These are phyloP conservation scores for Tamandua tetradactyla DNA, from an alignment of 2,797 vertebrate genomes.

Conservation along the genomic window DNA sequence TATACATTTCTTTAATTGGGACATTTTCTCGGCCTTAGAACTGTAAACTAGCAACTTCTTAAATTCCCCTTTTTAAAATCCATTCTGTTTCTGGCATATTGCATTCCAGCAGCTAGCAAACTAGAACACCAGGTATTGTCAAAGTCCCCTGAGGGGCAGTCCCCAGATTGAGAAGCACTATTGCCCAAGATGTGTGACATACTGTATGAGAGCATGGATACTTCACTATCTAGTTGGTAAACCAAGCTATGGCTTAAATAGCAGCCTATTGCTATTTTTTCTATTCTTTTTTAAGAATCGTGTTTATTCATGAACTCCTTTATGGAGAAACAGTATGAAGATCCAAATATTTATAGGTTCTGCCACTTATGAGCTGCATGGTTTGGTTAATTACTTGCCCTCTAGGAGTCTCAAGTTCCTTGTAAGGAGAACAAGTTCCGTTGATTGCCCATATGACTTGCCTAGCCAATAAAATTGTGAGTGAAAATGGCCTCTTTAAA, in stretches of 20 bases:
- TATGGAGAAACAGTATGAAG: neutral
- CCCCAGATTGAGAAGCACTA: neutral
- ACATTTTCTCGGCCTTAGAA: too few relatives aligned
- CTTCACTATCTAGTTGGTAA: neutral
- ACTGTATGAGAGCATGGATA: neutral
- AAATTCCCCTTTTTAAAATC: too few relatives aligned
- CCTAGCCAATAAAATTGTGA: neutral
- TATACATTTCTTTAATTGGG: too few relatives aligned
- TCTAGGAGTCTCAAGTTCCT: neutral
- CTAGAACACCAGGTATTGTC: neutral
- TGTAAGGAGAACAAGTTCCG: neutral
- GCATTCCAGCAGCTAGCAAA: too few relatives aligned
- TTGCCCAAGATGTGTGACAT: neutral
- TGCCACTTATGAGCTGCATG: neutral
- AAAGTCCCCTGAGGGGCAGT: neutral
- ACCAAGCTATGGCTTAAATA: neutral
- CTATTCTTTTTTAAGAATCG: slow-evolving; percentile 1
- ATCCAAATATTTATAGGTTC: neutral
- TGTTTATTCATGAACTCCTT: slow-evolving; percentile 22
- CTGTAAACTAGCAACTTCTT: too few relatives aligned
- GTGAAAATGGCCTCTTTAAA: neutral
- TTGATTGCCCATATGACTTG: neutral
- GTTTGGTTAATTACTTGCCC: neutral
- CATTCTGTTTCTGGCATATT: too few relatives aligned
- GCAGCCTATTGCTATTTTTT: neutral